Evolutionary conservation across 2,113 vertebrate genomes (phyloP).

Genomic region (Beaufortia kweichowensis): DNA sequence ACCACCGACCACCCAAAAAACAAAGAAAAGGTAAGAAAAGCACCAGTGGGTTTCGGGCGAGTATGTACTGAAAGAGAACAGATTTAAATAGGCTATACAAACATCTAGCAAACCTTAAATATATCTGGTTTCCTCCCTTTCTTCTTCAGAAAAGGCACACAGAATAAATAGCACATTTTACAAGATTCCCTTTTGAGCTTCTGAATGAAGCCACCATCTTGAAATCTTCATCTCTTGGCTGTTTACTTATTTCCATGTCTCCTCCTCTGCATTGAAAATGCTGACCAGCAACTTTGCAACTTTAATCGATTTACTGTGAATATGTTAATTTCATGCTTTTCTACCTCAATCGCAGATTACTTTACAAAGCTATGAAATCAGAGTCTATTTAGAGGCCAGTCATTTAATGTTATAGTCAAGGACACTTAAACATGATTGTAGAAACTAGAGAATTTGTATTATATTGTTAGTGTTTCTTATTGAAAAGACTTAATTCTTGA

Average conservation of each 20-base stretch:
- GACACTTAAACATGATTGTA: too few relatives aligned
- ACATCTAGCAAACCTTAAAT: background rate
- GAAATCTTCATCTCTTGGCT: background rate
- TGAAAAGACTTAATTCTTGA: too few relatives aligned
- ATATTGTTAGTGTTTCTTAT: too few relatives aligned
- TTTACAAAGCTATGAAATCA: too few relatives aligned
- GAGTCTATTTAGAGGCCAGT: too few relatives aligned
- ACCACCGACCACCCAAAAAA: conserved; percentile 36
- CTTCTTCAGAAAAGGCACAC: conserved; percentile 1
- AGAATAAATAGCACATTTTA: background rate
- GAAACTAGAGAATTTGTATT: too few relatives aligned
- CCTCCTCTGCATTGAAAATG: background rate
- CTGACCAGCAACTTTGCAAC: background rate
- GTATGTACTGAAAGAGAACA: background rate
- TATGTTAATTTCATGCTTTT: too few relatives aligned
- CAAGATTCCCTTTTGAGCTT: background rate
- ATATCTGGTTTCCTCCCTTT: background rate
- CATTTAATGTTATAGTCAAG: too few relatives aligned
- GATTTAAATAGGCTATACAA: background rate
- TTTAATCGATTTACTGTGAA: too few relatives aligned
- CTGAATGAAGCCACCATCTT: background rate
- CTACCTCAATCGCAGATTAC: too few relatives aligned
- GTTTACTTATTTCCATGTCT: background rate
- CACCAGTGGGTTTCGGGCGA: too few relatives aligned
- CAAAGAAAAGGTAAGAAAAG: conserved; percentile 28